Percentiles rank a stretch among this genome's conserved stretches.
Evolutionary conservation across 1,140 invertebrate species (phyloP).

Genomic region (Ceratosolen fusciceps): DNA sequence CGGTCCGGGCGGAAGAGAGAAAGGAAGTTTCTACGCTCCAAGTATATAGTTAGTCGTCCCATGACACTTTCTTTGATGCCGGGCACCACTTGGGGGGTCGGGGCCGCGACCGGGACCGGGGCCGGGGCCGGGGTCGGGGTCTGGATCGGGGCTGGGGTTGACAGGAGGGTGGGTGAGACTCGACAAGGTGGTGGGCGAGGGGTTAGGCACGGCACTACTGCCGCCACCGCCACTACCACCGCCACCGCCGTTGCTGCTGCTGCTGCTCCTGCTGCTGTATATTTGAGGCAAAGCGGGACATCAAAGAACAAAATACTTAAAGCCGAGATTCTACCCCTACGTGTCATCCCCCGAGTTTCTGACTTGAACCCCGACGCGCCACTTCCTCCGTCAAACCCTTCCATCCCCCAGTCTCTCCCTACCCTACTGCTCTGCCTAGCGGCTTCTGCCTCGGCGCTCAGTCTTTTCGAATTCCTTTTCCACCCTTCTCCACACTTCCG

Average conservation of each 20-base stretch:
- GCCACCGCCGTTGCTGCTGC: no score
- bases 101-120: neutral
- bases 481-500: neutral
- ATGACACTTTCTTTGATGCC: conserved; percentile 70
- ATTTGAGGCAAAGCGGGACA: conserved; percentile 62
- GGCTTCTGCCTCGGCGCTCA: neutral
- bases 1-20: conserved; percentile 24
- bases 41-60: conserved; percentile 59
- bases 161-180: conserved; percentile 50
- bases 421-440: conserved; percentile 3
- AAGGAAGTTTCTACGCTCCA: conserved; percentile 60
- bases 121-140: no score
- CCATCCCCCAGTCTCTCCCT: neutral
- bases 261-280: conserved; percentile 52
- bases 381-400: neutral
- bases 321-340: conserved; percentile 63
- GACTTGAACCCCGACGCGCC: neutral
- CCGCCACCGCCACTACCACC: no score
- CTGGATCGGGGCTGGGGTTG: no score
- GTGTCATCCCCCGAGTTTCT: conserved; percentile 46
- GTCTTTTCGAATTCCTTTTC: conserved; percentile 10
- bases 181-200: conserved; percentile 46
- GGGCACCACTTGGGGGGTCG: conserved; percentile 60
- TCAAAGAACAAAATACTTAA: conserved; percentile 71
- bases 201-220: no score